Evolutionary conservation across 1,140 invertebrate genomes (phyloP).

Genomic region (Oncopodura yosiiana): DNA sequence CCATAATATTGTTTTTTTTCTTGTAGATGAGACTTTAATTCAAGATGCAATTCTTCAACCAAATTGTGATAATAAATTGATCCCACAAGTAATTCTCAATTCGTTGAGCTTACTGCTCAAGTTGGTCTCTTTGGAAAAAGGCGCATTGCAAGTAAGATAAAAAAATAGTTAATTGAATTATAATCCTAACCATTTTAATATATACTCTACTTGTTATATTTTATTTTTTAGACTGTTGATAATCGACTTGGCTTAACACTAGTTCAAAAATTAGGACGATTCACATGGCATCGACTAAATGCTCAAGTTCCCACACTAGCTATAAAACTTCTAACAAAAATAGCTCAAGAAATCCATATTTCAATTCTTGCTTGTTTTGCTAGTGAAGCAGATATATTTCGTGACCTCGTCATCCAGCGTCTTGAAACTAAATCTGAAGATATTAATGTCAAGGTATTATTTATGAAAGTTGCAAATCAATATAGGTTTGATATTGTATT

Average conservation of each 20-base stretch:
- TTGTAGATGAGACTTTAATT: conserved; percentile 13
- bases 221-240: conserved; percentile 14
- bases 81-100: conserved; percentile 5
- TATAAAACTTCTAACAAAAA: conserved; percentile 20
- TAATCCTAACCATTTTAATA: background rate
- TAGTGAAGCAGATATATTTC: conserved; percentile 21
- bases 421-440: conserved; percentile 28
- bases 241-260: background rate
- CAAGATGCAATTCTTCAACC: conserved; percentile 21
- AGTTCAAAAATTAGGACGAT: conserved; percentile 18
- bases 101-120: conserved; percentile 10
- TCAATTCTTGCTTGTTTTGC: conserved; percentile 25
- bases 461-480: background rate
- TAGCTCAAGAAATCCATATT: conserved; percentile 15
- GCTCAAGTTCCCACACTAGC: conserved; percentile 25
- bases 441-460: conserved; percentile 22
- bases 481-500: background rate
- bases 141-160: conserved; percentile 7
- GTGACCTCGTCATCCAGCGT: conserved; percentile 28
- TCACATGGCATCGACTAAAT: conserved; percentile 25
- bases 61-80: background rate
- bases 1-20: background rate
- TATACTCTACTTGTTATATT: no score
- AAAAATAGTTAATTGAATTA: background rate
- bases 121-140: conserved; percentile 3